These are phyloP conservation scores for Mugil cephalus DNA, from an alignment of 2,113 vertebrate species.

Conservation along the genomic window DNA sequence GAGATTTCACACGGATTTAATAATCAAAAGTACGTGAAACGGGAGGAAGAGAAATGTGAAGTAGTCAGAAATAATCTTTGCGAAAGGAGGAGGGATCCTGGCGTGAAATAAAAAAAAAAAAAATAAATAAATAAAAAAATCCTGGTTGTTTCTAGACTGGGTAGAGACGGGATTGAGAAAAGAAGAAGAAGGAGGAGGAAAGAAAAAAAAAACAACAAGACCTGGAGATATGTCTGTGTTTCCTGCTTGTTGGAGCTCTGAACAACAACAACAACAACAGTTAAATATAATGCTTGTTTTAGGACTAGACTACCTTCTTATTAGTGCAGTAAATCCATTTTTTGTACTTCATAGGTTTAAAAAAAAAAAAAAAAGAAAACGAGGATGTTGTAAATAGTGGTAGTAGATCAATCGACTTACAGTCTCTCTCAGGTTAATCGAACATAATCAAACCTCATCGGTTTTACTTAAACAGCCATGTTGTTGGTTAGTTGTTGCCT, in stretches of 20 bases:
- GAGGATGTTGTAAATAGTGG: constrained; percentile 62
- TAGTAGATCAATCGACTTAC: constrained; percentile 57
- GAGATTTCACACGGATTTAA: constrained; percentile 23
- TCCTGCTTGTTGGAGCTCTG: constrained; percentile 27
- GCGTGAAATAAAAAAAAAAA: too few relatives aligned
- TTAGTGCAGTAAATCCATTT: constrained; percentile 22
- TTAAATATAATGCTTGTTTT: constrained; percentile 52
- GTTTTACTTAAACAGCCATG: constrained; percentile 54
- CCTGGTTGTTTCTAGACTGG: constrained; percentile 29
- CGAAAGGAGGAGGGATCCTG: too few relatives aligned
- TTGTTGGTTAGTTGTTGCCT: constrained; percentile 26
- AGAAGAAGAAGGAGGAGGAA: too few relatives aligned
- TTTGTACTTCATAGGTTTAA: constrained; percentile 52
- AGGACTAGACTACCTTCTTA: constrained; percentile 48
- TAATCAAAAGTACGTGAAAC: constrained; percentile 5
- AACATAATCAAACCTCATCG: constrained; percentile 68
- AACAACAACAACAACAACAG: constrained; percentile 39
- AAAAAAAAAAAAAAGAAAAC: constrained; percentile 37
- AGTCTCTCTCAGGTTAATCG: constrained; percentile 76
- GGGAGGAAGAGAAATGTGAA: constrained; percentile 27
- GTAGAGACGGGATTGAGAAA: not conserved
- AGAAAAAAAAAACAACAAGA: constrained; percentile 6
- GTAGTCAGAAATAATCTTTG: not conserved
- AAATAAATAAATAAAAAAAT: too few relatives aligned
- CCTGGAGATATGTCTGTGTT: not conserved